A percentile compares a stretch with the other conserved stretches of the same genome.
Conservation (phyloP, 53 echinoderm and acorn worm genomes). For the Hippasteria phrygiana region DNA sequence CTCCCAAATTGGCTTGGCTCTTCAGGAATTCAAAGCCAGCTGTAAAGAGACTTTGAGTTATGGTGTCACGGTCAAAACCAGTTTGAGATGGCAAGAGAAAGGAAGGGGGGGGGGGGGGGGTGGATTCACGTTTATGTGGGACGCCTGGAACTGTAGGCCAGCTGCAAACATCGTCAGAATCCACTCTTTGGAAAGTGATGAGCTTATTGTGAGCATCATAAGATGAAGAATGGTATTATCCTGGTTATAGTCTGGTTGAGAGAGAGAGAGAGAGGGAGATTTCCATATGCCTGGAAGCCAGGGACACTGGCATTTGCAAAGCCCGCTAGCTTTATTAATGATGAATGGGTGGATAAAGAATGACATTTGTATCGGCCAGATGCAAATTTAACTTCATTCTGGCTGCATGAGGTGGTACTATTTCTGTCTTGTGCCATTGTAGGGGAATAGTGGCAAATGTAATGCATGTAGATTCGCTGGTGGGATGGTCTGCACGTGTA, state of each 20-base stretch:
- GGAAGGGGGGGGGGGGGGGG: not conserved
- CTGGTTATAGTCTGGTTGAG: not conserved
- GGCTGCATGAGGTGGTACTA: too few species aligned
- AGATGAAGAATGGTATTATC: not conserved
- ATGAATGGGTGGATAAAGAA: too few species aligned
- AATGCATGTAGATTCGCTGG: too few species aligned
- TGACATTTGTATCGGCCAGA: too few species aligned
- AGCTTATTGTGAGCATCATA: not conserved
- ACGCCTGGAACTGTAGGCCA: not conserved
- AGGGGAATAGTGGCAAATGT: too few species aligned
- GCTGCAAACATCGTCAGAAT: not conserved
- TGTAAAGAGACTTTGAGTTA: conserved; percentile 7
- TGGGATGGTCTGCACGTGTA: too few species aligned
- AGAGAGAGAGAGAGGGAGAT: not conserved
- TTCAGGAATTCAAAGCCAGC: conserved; percentile 41
- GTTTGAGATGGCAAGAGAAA: not conserved
- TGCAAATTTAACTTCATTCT: too few species aligned
- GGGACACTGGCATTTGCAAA: too few species aligned
- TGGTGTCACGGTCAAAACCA: not conserved
- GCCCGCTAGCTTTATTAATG: too few species aligned
- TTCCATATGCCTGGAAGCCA: not conserved
- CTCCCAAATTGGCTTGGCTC: conserved; percentile 7
- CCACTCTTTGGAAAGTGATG: not conserved
- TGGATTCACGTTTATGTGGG: not conserved
- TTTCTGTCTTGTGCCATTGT: too few species aligned